Evolutionary conservation across 2,888 invertebrate species (phyloP).

Genomic region (Conistra vaccinii): DNA sequence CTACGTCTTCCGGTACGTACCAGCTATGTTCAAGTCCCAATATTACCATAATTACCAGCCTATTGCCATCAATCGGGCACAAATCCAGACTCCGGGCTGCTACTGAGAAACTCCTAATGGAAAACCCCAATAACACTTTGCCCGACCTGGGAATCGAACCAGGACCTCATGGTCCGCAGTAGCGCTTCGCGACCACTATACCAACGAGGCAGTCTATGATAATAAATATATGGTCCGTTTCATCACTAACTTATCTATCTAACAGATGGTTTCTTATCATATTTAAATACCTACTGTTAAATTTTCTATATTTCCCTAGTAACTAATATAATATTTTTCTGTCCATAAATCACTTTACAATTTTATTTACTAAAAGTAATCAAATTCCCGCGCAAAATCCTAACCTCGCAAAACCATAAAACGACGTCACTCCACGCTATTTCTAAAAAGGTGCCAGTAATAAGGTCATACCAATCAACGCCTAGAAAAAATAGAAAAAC

Average conservation of each 20-base stretch:
- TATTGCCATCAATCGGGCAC: too few relatives aligned
- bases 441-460: constrained; percentile 48
- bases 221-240: neutral
- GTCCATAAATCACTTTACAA: neutral
- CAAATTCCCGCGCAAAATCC: constrained; percentile 21
- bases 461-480: constrained; percentile 62
- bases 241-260: neutral
- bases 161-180: too few relatives aligned
- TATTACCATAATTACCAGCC: too few relatives aligned
- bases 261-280: neutral
- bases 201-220: too few relatives aligned
- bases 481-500: constrained; percentile 59
- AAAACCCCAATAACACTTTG: too few relatives aligned
- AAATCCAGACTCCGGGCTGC: too few relatives aligned
- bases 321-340: neutral
- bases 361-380: neutral
- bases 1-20: too few relatives aligned
- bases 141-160: too few relatives aligned
- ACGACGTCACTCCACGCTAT: constrained; percentile 26
- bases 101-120: too few relatives aligned
- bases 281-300: too few relatives aligned
- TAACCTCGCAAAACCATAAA: neutral
- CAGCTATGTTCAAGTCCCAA: too few relatives aligned
- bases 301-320: neutral
- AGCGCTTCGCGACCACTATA: too few relatives aligned